Percentiles rank a stretch among this genome's conserved stretches.
phyloP scores from a whole-genome alignment of 2,888 invertebrate species.

The Dysmachus trigonus region DNA sequence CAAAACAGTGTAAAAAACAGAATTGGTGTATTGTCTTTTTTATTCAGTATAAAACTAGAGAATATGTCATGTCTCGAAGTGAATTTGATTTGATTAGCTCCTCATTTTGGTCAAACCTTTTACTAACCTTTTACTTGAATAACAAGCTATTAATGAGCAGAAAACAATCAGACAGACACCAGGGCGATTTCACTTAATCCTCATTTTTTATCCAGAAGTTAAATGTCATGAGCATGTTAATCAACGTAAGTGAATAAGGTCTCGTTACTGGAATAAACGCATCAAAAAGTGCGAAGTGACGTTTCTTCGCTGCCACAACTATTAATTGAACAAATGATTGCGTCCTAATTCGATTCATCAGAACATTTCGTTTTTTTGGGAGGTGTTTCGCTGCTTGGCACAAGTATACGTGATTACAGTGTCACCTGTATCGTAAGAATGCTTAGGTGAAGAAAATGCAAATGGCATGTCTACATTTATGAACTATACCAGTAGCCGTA shows the following conservation, averaged over 20 bases:
- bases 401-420: neutral
- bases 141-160: neutral
- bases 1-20: no score
- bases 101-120: neutral
- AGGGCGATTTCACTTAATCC: neutral
- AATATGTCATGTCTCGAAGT: no score
- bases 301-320: neutral
- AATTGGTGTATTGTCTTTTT: no score
- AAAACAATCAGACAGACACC: neutral
- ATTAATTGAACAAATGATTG: conserved; percentile 18
- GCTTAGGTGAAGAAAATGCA: conserved; percentile 7
- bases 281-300: neutral
- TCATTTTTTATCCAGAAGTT: neutral
- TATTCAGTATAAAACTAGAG: no score
- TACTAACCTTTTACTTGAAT: neutral
- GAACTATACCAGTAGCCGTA: neutral
- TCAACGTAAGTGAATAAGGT: conserved; percentile 20
- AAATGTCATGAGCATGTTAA: neutral
- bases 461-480: conserved; percentile 7
- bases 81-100: neutral
- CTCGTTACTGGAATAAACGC: neutral
- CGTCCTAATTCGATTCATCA: conserved; percentile 29
- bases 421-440: neutral
- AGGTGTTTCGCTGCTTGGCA: neutral
- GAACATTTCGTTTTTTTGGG: neutral